Evolutionary conservation across 2,113 vertebrate genomes (phyloP).

Genomic region (Ovis canadensis): DNA sequence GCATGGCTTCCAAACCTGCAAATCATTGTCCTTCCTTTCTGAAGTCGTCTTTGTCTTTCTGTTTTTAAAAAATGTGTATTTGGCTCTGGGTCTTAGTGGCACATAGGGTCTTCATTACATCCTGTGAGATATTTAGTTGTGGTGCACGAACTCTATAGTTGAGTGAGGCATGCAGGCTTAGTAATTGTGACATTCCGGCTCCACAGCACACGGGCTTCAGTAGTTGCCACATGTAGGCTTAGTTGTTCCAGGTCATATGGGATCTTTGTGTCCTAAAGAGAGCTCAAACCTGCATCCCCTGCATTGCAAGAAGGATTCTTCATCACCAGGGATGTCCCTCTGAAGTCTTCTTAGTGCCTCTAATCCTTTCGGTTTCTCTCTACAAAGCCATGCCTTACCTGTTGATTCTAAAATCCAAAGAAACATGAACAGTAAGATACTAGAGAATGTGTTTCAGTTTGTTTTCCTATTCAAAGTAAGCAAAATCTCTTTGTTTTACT

Average conservation of each 20-base stretch:
- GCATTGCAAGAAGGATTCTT: neutral
- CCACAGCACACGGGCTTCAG: neutral
- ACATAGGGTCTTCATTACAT: neutral
- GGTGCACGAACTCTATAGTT: neutral
- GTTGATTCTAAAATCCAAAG: constrained; percentile 7
- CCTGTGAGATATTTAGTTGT: neutral
- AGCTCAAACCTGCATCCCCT: neutral
- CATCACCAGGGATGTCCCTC: neutral
- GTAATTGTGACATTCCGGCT: neutral
- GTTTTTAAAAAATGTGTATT: neutral
- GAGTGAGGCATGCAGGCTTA: neutral
- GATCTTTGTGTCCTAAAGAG: neutral
- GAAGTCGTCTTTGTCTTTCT: neutral
- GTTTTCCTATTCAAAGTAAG: constrained; percentile 28
- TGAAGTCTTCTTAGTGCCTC: neutral
- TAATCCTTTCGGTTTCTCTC: neutral
- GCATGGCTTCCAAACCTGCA: neutral
- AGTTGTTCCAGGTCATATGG: neutral
- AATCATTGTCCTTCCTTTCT: neutral
- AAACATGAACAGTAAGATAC: neutral
- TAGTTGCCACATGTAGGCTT: neutral
- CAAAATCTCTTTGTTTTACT: neutral
- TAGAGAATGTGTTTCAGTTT: neutral
- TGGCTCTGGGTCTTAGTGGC: neutral
- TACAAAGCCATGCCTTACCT: neutral